A percentile compares a stretch with the other conserved stretches of the same genome.
Evolutionary conservation across 2,888 invertebrate genomes (phyloP).

Genomic region (Meteorus colon): DNA sequence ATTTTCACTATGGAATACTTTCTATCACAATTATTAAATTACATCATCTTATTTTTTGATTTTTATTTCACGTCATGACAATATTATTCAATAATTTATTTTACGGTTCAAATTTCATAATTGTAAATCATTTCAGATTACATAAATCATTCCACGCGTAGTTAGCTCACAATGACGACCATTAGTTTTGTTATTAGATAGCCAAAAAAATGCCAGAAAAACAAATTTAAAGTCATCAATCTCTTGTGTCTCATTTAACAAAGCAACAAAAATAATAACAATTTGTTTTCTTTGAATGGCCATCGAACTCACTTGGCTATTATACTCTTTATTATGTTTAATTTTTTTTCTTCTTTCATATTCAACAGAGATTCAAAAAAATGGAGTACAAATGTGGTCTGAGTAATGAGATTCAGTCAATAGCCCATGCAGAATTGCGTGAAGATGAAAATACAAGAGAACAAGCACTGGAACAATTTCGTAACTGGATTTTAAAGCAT

Average conservation of each 20-base stretch:
- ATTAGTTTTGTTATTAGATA: background rate
- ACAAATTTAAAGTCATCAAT: no score
- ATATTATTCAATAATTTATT: no score
- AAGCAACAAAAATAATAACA: no score
- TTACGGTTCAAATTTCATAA: no score
- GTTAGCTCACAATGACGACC: background rate
- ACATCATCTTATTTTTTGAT: background rate
- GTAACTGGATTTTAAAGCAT: slow-evolving; percentile 89
- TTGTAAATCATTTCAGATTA: background rate
- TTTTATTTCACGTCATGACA: background rate
- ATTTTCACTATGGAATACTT: background rate
- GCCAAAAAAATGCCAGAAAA: background rate
- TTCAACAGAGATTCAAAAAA: slow-evolving; percentile 53
- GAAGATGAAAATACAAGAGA: slow-evolving; percentile 85
- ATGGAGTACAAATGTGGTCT: slow-evolving; percentile 61
- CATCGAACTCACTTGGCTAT: no score
- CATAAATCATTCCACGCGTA: background rate
- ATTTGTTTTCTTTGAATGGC: no score
- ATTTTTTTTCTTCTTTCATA: background rate
- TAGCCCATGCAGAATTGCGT: slow-evolving; percentile 78
- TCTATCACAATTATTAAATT: background rate
- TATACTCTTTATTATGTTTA: no score
- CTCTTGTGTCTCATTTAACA: no score
- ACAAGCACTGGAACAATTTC: slow-evolving; percentile 84
- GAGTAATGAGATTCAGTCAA: slow-evolving; percentile 55